Conservation (phyloP, 2,113 vertebrate genomes). For the Spea bombifrons region DNA sequence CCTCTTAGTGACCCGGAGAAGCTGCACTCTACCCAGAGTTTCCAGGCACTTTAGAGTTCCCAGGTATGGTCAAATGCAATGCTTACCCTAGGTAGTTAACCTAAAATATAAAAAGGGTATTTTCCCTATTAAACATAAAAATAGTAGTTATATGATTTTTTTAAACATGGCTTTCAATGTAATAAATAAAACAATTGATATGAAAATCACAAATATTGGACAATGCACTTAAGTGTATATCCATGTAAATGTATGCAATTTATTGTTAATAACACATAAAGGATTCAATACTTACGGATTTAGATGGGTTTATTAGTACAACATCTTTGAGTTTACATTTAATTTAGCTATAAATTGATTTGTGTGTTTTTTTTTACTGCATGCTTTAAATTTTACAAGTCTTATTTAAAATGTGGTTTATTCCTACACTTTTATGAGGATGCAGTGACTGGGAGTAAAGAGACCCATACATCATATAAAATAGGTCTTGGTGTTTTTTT, state of each 20-base stretch:
- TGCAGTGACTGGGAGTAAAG: conserved; percentile 18
- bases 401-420: not conserved
- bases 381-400: conserved; percentile 13
- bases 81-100: too few relatives aligned
- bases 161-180: too few relatives aligned
- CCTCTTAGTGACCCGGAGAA: too few relatives aligned
- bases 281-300: not conserved
- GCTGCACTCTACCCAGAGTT: too few relatives aligned
- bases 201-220: too few relatives aligned
- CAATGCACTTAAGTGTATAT: too few relatives aligned
- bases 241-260: not conserved
- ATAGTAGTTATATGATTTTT: too few relatives aligned
- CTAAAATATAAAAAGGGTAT: too few relatives aligned
- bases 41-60: too few relatives aligned
- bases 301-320: not conserved
- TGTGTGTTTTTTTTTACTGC: not conserved
- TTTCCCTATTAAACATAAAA: too few relatives aligned
- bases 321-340: not conserved
- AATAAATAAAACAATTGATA: too few relatives aligned
- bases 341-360: conserved; percentile 5
- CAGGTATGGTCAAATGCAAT: too few relatives aligned
- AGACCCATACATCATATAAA: conserved; percentile 7
- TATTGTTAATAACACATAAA: not conserved
- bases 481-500: conserved; percentile 13
- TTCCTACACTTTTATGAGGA: conserved; percentile 4